Percentiles rank a stretch among this genome's conserved stretches.
phyloP scores from a whole-genome alignment of 2,797 vertebrate species.

The Rhynchotus rufescens region DNA sequence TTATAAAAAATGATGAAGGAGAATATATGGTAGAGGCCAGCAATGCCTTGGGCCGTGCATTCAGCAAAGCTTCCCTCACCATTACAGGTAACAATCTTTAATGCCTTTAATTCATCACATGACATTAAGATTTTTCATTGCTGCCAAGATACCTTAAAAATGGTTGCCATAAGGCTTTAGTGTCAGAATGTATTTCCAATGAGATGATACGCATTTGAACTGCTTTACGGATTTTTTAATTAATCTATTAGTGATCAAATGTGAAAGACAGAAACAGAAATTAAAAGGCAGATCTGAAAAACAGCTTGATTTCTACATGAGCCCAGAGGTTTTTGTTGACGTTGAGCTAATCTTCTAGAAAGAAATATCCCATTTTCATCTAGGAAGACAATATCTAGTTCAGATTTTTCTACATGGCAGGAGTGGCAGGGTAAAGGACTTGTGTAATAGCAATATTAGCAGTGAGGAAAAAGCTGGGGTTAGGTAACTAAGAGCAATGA shows the following conservation, averaged over 20 bases:
- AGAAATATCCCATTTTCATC: neutral
- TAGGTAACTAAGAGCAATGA: neutral
- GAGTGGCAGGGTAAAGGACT: neutral
- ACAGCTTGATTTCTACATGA: neutral
- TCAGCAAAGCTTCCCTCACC: slow-evolving; percentile 83
- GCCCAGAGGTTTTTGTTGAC: neutral
- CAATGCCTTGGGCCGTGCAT: slow-evolving; percentile 81
- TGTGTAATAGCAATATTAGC: neutral
- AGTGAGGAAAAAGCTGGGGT: neutral
- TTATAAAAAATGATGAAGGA: slow-evolving; percentile 82
- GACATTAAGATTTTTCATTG: neutral
- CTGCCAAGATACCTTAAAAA: neutral
- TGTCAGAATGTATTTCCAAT: neutral
- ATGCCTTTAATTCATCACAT: neutral
- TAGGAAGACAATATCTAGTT: neutral
- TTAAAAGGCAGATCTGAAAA: neutral
- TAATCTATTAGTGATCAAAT: neutral
- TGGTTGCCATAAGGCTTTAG: neutral
- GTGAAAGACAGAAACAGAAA: neutral
- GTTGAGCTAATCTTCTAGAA: neutral
- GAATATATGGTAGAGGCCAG: slow-evolving; percentile 84
- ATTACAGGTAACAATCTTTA: slow-evolving; percentile 80
- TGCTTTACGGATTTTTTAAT: neutral
- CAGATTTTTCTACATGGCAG: neutral
- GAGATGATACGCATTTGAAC: neutral